Conservation (phyloP, 2,888 invertebrate genomes). For the Embidobia sp. region DNA sequence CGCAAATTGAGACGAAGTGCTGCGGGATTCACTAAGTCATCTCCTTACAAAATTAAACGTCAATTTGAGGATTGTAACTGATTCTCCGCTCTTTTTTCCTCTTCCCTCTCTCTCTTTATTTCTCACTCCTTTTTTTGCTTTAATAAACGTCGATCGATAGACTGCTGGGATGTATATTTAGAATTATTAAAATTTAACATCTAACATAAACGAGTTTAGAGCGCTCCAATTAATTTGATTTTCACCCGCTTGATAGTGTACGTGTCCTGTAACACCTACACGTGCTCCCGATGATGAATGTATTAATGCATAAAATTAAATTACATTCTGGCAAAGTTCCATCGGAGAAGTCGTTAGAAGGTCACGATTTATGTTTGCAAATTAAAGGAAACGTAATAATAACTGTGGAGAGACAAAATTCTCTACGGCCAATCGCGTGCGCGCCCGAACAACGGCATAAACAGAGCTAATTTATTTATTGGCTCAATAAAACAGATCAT, state of each 20-base stretch:
- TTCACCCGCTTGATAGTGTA: too few species aligned
- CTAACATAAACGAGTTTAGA: too few species aligned
- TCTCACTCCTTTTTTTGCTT: neutral
- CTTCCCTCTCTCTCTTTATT: neutral
- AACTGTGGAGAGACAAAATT: neutral
- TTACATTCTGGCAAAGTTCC: slow-evolving; percentile 29
- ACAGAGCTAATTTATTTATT: too few species aligned
- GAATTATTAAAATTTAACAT: too few species aligned
- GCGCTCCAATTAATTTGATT: too few species aligned
- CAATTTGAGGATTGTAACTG: slow-evolving; percentile 4
- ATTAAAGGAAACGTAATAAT: neutral
- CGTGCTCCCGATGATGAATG: neutral
- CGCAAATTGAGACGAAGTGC: slow-evolving; percentile 48
- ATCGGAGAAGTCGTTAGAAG: slow-evolving; percentile 2
- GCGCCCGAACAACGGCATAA: too few species aligned
- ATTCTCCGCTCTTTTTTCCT: neutral
- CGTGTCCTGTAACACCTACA: too few species aligned
- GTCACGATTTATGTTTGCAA: slow-evolving; percentile 12
- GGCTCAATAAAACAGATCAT: too few species aligned
- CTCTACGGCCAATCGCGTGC: too few species aligned
- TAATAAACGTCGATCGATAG: too few species aligned
- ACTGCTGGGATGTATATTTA: too few species aligned
- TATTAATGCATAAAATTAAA: slow-evolving; percentile 26
- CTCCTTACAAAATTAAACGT: slow-evolving; percentile 21
- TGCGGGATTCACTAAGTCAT: slow-evolving; percentile 14